phyloP scores from a whole-genome alignment of 2,888 invertebrate species.

The Fragum sueziense region DNA sequence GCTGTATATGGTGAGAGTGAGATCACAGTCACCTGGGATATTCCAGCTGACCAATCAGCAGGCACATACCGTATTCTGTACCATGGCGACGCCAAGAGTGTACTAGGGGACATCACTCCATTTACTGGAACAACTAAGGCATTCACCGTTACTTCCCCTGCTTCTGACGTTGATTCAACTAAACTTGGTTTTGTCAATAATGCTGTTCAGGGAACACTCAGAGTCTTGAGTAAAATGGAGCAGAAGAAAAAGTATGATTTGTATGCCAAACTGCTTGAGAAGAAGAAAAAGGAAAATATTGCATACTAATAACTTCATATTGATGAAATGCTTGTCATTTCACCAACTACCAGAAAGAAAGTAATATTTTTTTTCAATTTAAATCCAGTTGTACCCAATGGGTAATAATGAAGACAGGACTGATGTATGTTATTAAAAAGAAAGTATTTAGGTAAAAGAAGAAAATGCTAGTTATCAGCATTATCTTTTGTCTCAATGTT shows the following conservation, averaged over 20 bases:
- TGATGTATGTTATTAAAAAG: no score
- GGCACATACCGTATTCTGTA: conserved; percentile 94
- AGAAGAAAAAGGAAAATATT: conserved; percentile 1
- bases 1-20: conserved; percentile 90
- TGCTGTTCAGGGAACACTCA: not conserved
- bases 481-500: no score
- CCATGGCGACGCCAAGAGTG: conserved; percentile 89
- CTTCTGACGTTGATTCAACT: not conserved
- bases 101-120: conserved; percentile 57
- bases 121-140: conserved; percentile 64
- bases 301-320: no score
- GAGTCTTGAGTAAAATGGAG: not conserved
- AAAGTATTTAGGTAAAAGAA: no score
- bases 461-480: no score
- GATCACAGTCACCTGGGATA: conserved; percentile 90
- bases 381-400: no score
- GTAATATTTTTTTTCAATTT: no score
- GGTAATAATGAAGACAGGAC: no score
- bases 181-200: not conserved
- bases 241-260: not conserved
- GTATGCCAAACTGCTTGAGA: conserved; percentile 1
- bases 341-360: no score
- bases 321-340: no score
- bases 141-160: not conserved
- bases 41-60: conserved; percentile 86